A percentile compares a stretch with the other conserved stretches of the same genome.
phyloP scores from a whole-genome alignment of 2,113 vertebrate species.

The Chitala chitala region DNA sequence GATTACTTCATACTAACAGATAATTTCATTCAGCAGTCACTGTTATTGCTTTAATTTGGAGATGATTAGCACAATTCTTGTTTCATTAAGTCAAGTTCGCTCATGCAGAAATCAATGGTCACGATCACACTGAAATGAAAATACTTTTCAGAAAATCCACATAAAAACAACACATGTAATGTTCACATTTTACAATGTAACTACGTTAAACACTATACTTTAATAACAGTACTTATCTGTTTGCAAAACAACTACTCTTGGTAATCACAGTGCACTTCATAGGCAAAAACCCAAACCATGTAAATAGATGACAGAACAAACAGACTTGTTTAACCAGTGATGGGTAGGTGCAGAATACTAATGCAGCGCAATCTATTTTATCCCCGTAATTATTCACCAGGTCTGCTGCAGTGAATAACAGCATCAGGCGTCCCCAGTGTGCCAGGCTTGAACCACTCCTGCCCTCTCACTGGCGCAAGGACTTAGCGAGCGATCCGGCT shows the following conservation, averaged over 20 bases:
- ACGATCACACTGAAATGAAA: neutral
- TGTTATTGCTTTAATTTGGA: neutral
- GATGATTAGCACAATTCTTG: neutral
- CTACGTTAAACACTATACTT: too few relatives aligned
- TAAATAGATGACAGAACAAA: neutral
- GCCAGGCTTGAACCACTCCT: neutral
- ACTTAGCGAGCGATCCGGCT: neutral
- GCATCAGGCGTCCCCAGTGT: neutral
- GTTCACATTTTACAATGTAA: neutral
- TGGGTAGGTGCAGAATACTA: conserved; percentile 17
- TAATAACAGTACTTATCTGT: too few relatives aligned
- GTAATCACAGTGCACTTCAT: neutral
- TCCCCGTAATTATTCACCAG: conserved; percentile 19
- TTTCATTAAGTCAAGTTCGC: neutral
- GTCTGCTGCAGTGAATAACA: neutral
- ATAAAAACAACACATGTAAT: neutral
- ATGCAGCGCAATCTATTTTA: conserved; percentile 3
- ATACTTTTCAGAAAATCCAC: neutral
- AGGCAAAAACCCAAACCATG: neutral
- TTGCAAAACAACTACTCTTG: neutral
- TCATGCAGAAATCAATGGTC: neutral
- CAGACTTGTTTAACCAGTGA: neutral
- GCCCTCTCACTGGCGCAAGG: neutral
- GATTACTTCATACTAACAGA: too few relatives aligned
- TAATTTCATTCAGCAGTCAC: neutral